Evolutionary conservation across 64 coral and sea anemone genomes (phyloP), one percentile per base, ranked within the genome.

Genomic region (Dendronephthya gigantea): DNA sequence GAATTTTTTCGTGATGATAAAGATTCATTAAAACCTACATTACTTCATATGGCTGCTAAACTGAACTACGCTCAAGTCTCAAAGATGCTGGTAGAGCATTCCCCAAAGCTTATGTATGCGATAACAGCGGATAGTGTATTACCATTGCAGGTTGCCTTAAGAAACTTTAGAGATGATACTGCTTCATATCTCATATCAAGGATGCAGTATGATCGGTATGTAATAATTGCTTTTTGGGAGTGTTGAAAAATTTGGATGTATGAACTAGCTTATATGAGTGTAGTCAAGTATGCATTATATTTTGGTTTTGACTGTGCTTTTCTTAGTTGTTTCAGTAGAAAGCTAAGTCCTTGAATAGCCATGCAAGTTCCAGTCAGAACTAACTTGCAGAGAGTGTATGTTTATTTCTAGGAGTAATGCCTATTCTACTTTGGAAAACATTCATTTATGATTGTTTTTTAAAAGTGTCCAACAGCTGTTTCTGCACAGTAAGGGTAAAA

Each of bases 161-260:
- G 37, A 30, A 55, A 40, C 15, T 72, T 39, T 36, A 83, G 59
- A 19, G 91, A 93, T 81, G 88, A 93, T 50, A 93, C 91, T 74
- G 87, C 88, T 19, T 88, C 91, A 10, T 93, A 87, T 90, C 84
- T 93, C 22, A 83, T 93, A 70, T 88, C 86, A 45, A 39, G 90
- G 28, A 93, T 93, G 91, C 89, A 87, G 86, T 82, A 93, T 87
- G 91, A 93, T 81, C 86, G 91, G 91, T 93, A 39, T 6, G 84
- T 40, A 6, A 40, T 82, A 35, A 19, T 50, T 50, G 8, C n/a
- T n/a, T n/a, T n/a, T n/a, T n/a, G n/a, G n/a, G n/a, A n/a, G n/a
- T n/a, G n/a, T n/a, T n/a, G n/a, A n/a, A n/a, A n/a, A n/a, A n/a
- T n/a, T n/a, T n/a, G n/a, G n/a, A n/a, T n/a, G n/a, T n/a, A n/a